phyloP scores from a whole-genome alignment of 2,113 vertebrate species.

The Stomatorhinus ivindoensis region DNA sequence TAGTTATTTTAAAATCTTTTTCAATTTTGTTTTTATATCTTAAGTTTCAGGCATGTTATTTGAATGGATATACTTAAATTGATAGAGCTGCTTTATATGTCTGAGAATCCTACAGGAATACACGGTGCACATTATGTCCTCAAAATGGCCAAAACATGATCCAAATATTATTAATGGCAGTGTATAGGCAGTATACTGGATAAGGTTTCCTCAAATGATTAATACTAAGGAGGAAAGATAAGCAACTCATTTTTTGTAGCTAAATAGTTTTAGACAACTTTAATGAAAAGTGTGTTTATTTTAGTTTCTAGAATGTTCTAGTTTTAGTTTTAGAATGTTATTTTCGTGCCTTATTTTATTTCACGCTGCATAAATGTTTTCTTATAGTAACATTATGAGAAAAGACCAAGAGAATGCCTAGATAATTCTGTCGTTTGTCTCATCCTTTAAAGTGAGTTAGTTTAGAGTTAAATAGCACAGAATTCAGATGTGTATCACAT shows the following conservation, averaged over 20 bases:
- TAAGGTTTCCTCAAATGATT: too few species aligned
- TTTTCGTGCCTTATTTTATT: too few species aligned
- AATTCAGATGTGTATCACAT: not conserved
- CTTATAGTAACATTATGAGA: not conserved
- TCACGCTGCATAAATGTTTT: too few species aligned
- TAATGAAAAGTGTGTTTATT: not conserved
- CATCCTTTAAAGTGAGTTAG: not conserved
- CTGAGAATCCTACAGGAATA: not conserved
- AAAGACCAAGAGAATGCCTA: not conserved
- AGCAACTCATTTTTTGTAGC: not conserved
- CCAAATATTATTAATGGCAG: not conserved
- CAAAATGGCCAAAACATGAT: not conserved
- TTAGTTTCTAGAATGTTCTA: too few species aligned
- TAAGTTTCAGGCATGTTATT: not conserved
- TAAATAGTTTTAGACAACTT: not conserved
- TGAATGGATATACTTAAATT: not conserved
- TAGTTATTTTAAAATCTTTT: not conserved
- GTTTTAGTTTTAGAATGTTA: too few species aligned
- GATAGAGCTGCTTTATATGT: not conserved
- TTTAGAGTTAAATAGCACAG: not conserved
- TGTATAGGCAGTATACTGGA: not conserved
- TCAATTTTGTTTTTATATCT: not conserved
- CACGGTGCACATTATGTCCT: not conserved
- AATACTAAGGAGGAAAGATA: not conserved
- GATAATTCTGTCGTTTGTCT: not conserved